phyloP scores from a whole-genome alignment of 2,797 vertebrate genomes.

The Acanthurus tractus region DNA sequence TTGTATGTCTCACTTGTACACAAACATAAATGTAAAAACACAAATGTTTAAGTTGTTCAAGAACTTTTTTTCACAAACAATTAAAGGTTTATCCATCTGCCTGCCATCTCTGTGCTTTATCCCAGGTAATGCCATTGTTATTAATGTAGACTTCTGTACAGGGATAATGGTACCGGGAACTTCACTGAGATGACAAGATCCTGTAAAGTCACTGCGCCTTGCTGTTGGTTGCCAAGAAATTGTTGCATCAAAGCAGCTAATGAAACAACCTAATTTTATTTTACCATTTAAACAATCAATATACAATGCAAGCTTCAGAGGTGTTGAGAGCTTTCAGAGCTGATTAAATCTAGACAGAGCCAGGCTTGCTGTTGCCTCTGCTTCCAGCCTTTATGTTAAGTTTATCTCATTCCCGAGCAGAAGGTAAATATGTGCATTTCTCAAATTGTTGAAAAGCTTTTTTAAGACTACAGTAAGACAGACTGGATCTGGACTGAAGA shows the following conservation, averaged over 20 bases:
- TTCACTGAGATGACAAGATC: slow-evolving; percentile 13
- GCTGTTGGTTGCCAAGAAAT: not conserved
- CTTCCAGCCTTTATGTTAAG: not conserved
- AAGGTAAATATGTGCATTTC: slow-evolving; percentile 4
- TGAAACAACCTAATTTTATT: not conserved
- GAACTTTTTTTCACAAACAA: not conserved
- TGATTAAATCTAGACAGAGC: not conserved
- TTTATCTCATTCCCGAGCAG: not conserved
- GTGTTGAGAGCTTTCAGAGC: not conserved
- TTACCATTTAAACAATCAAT: not conserved
- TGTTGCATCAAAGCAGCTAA: not conserved
- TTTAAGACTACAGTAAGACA: slow-evolving; percentile 9
- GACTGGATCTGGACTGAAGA: slow-evolving; percentile 12
- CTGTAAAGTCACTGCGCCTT: not conserved
- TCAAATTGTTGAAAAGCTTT: slow-evolving; percentile 13
- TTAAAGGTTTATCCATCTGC: not conserved
- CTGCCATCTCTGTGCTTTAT: too few relatives aligned
- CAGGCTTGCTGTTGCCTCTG: not conserved
- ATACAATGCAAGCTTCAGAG: not conserved
- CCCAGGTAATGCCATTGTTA: too few relatives aligned
- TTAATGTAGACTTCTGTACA: not conserved
- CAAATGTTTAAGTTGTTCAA: too few relatives aligned
- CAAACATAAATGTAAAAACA: not conserved
- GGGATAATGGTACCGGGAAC: not conserved
- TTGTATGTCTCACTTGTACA: not conserved